Conservation (phyloP, 2,797 vertebrate genomes). For the Mormyrops boulengeri region DNA sequence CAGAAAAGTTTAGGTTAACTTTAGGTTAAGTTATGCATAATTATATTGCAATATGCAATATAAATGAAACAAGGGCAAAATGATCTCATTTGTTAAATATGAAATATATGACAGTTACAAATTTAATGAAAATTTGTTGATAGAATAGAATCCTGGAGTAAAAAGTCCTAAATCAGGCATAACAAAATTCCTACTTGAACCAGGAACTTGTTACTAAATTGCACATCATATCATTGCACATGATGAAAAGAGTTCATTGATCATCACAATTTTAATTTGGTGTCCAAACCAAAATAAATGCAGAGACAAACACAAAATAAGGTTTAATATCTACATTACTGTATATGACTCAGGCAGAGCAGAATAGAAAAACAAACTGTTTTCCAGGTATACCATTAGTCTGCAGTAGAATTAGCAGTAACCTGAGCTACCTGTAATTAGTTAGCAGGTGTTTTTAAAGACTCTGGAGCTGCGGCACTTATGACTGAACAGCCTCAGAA, state of each 20-base stretch:
- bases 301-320: neutral
- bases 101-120: neutral
- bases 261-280: neutral
- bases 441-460: conserved; percentile 99
- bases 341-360: conserved; percentile 25
- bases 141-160: neutral
- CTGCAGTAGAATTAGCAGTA: conserved; percentile 63
- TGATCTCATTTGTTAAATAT: neutral
- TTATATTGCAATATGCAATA: neutral
- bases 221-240: neutral
- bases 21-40: neutral
- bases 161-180: neutral
- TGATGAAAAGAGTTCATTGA: neutral
- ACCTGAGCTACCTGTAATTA: conserved; percentile 61
- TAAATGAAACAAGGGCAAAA: neutral
- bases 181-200: neutral
- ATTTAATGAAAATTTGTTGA: neutral
- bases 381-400: neutral
- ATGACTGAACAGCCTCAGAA: conserved; percentile 74
- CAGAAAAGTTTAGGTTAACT: neutral
- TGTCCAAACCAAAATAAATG: neutral
- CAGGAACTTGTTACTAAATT: neutral
- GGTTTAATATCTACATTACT: neutral
- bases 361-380: neutral
- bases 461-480: conserved; percentile 87